Percentiles rank a stretch among this genome's conserved stretches.
Evolutionary conservation across 2,888 invertebrate species (phyloP).

Genomic region (Dicranocentrus wangi): DNA sequence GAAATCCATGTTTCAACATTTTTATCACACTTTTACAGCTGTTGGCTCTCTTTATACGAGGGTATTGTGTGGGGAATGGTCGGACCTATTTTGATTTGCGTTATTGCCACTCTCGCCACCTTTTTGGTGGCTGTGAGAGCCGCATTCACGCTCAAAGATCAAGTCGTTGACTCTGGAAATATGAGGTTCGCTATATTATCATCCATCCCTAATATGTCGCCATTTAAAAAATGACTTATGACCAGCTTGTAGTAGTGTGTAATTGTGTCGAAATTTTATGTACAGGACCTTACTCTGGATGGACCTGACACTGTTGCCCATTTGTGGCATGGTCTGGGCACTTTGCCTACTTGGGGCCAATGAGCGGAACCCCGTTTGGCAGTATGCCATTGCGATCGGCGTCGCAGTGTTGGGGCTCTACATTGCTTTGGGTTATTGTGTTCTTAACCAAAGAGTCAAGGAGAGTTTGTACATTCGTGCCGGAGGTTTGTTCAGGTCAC

Average conservation of each 20-base stretch:
- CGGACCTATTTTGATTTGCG: slow-evolving; percentile 84
- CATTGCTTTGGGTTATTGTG: slow-evolving; percentile 89
- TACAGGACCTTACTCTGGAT: slow-evolving; percentile 87
- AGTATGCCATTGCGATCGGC: slow-evolving; percentile 85
- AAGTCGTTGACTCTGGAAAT: slow-evolving; percentile 90
- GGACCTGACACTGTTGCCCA: slow-evolving; percentile 88
- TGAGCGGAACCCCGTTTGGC: slow-evolving; percentile 82
- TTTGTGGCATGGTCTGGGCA: slow-evolving; percentile 91
- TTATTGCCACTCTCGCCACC: slow-evolving; percentile 85
- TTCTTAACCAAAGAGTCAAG: slow-evolving; percentile 88
- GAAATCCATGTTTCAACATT: neutral
- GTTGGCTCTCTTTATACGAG: slow-evolving; percentile 95
- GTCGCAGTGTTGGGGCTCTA: slow-evolving; percentile 87
- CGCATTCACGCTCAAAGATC: slow-evolving; percentile 91
- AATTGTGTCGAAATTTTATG: no score
- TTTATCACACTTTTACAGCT: slow-evolving; percentile 79
- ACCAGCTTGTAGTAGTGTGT: no score
- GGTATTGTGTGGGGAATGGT: slow-evolving; percentile 96
- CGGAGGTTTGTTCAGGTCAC: slow-evolving; percentile 72
- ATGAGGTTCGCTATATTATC: slow-evolving; percentile 78
- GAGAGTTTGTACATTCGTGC: slow-evolving; percentile 84
- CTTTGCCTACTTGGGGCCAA: slow-evolving; percentile 86
- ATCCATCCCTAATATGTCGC: neutral
- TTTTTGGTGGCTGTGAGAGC: slow-evolving; percentile 90
- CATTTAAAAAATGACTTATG: neutral